phyloP scores from a whole-genome alignment of 2,113 vertebrate genomes.

The Centropus unirufus region DNA sequence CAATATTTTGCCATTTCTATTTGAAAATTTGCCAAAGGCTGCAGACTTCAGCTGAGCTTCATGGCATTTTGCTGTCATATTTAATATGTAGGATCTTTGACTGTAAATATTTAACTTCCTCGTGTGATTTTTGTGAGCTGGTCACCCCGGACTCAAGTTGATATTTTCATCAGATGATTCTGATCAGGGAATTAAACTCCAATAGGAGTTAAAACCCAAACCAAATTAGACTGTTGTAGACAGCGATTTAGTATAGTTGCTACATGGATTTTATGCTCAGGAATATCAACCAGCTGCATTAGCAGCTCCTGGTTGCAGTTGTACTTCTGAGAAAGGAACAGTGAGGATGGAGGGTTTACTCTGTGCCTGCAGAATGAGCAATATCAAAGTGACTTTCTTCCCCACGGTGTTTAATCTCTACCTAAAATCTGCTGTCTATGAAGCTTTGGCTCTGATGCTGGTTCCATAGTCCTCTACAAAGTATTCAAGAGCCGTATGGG shows the following conservation, averaged over 20 bases:
- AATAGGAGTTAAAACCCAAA: not conserved
- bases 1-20: not conserved
- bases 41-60: not conserved
- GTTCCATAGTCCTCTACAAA: not conserved
- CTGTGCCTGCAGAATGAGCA: not conserved
- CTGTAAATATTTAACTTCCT: not conserved
- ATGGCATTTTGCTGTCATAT: not conserved
- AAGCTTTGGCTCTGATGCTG: not conserved
- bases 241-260: not conserved
- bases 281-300: not conserved
- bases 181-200: not conserved
- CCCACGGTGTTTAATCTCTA: not conserved
- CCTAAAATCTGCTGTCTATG: not conserved
- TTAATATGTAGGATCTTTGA: not conserved
- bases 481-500: not conserved
- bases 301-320: not conserved
- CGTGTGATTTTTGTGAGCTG: not conserved
- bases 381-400: not conserved
- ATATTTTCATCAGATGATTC: not conserved
- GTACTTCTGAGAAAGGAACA: not conserved
- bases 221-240: not conserved
- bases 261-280: not conserved
- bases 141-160: not conserved
- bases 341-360: not conserved
- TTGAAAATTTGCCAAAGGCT: not conserved